These are phyloP conservation scores for Peribatodes rhomboidaria DNA, from an alignment of 2,888 invertebrate species.

Conservation along the genomic window DNA sequence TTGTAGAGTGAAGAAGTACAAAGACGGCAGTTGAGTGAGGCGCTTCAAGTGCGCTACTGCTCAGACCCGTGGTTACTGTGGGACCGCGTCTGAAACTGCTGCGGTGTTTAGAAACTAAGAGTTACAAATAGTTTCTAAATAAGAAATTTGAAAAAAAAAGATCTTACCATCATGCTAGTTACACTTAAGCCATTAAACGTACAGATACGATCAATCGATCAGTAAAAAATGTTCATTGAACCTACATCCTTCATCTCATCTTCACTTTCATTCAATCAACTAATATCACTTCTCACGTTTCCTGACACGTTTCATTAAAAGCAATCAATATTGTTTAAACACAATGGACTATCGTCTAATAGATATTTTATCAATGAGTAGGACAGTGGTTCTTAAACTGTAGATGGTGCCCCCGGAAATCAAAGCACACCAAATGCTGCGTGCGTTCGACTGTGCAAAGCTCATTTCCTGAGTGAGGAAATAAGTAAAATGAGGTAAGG, in stretches of 20 bases:
- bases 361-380: constrained; percentile 42
- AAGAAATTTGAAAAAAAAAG: too few species aligned
- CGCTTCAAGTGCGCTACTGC: too few species aligned
- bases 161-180: background rate
- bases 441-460: too few species aligned
- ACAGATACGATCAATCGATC: background rate
- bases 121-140: background rate
- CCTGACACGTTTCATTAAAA: constrained; percentile 31
- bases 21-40: too few species aligned
- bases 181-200: background rate
- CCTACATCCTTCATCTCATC: constrained; percentile 16
- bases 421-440: too few species aligned
- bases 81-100: too few species aligned
- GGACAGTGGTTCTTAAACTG: constrained; percentile 23
- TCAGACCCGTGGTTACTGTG: too few species aligned
- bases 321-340: constrained; percentile 36
- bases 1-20: too few species aligned
- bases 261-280: constrained; percentile 34
- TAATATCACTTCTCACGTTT: constrained; percentile 30
- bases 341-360: constrained; percentile 41
- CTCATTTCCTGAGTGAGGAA: too few species aligned
- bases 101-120: background rate
- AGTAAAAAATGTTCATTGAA: background rate
- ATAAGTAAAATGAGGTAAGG: too few species aligned
- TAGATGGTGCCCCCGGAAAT: background rate